Conservation (phyloP, 2,113 vertebrate genomes). For the Enhydra lutris region DNA sequence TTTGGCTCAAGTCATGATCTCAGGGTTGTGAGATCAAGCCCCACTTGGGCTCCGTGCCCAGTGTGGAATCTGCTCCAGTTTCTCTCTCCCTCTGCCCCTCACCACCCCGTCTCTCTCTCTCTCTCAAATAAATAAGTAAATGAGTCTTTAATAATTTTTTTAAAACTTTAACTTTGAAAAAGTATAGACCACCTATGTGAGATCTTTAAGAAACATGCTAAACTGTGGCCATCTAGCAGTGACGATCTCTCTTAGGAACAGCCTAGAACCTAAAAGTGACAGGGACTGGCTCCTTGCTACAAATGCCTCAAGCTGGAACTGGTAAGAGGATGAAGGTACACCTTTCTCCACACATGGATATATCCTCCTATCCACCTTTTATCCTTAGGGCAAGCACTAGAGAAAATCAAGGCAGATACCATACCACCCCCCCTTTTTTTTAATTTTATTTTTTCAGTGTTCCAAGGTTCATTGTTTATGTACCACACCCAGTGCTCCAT, state of each 20-base stretch:
- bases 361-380: neutral
- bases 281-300: neutral
- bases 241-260: neutral
- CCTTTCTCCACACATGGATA: neutral
- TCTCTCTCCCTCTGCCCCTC: neutral
- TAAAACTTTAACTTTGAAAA: neutral
- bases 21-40: neutral
- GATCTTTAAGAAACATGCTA: constrained; percentile 29
- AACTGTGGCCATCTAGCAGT: neutral
- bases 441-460: too few species aligned
- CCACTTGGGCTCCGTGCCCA: accelerated
- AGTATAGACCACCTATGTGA: neutral
- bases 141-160: neutral
- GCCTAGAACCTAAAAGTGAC: neutral
- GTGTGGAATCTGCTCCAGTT: neutral
- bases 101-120: neutral
- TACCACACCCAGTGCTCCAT: too few species aligned
- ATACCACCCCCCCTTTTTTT: too few species aligned
- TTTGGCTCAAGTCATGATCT: neutral
- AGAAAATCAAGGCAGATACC: neutral
- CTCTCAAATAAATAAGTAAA: too few species aligned
- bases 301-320: neutral
- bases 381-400: neutral
- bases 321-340: neutral
- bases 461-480: too few species aligned